A percentile compares a stretch with the other conserved stretches of the same genome.
Conservation (phyloP, 1,140 invertebrate species). For the Schlechtendalia chinensis region DNA sequence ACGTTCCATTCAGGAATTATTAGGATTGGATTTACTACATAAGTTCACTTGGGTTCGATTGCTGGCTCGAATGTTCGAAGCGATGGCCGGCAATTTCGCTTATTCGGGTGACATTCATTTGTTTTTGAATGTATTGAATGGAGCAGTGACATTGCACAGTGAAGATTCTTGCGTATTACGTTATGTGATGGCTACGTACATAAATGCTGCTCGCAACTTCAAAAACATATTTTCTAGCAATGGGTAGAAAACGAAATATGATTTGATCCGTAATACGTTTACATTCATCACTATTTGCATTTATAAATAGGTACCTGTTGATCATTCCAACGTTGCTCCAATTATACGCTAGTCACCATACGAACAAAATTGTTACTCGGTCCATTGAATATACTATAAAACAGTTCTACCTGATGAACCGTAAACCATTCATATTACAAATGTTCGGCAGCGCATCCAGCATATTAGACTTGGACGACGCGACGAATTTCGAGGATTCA, state of each 20-base stretch:
- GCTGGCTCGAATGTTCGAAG: conserved; percentile 96
- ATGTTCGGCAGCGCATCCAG: conserved; percentile 98
- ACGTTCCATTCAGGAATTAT: conserved; percentile 67
- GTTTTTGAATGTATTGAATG: conserved; percentile 97
- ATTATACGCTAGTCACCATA: conserved; percentile 97
- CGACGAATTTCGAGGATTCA: conserved; percentile 80
- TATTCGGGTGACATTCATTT: conserved; percentile 96
- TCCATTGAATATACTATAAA: conserved; percentile 97
- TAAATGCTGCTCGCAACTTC: conserved; percentile 96
- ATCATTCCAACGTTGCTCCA: conserved; percentile 96
- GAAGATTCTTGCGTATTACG: conserved; percentile 94
- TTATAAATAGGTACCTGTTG: conserved; percentile 79
- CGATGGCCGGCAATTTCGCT: conserved; percentile 97
- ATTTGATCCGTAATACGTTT: too few species aligned
- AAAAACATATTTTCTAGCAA: conserved; percentile 99
- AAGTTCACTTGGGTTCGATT: conserved; percentile 98
- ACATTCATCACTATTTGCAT: background rate
- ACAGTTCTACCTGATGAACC: conserved; percentile 96
- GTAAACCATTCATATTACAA: conserved; percentile 97
- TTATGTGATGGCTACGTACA: conserved; percentile 94
- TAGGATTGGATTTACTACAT: conserved; percentile 92
- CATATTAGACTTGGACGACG: conserved; percentile 90
- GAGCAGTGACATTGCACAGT: conserved; percentile 92
- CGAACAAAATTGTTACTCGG: conserved; percentile 89
- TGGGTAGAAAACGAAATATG: conserved; percentile 62